A percentile compares a stretch with the other conserved stretches of the same genome.
Evolutionary conservation across 1,140 invertebrate species (phyloP).

Genomic region (Himalopsyche phryganea): DNA sequence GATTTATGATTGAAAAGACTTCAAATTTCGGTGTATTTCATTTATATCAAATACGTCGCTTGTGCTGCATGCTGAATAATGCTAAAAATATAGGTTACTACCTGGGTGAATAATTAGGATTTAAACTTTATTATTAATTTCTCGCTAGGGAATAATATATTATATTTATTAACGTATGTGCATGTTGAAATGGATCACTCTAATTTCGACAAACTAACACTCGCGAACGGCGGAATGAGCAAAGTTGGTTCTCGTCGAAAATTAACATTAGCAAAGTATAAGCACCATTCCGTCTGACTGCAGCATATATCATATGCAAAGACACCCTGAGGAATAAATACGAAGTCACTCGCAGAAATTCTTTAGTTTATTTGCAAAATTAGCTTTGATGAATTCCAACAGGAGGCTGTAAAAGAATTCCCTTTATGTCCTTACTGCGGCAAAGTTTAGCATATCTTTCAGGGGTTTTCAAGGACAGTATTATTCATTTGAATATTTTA

Average conservation of each 20-base stretch:
- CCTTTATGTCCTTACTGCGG: slow-evolving; percentile 10
- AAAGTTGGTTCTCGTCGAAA: neutral
- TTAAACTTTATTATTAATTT: too few relatives aligned
- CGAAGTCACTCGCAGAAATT: slow-evolving; percentile 19
- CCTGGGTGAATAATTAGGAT: too few relatives aligned
- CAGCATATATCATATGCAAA: neutral
- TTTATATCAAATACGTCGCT: too few relatives aligned
- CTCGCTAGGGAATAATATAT: too few relatives aligned
- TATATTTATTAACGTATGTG: too few relatives aligned
- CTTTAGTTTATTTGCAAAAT: slow-evolving; percentile 27
- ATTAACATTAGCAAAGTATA: too few relatives aligned
- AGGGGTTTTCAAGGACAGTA: neutral
- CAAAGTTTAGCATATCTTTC: slow-evolving; percentile 1
- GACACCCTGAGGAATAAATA: slow-evolving; percentile 1
- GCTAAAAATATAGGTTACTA: too few relatives aligned
- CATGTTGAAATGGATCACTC: too few relatives aligned
- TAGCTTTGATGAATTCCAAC: slow-evolving; percentile 22
- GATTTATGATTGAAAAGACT: too few relatives aligned
- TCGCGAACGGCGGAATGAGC: neutral
- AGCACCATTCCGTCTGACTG: too few relatives aligned
- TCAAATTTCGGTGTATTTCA: too few relatives aligned
- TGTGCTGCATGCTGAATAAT: too few relatives aligned
- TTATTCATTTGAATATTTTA: neutral
- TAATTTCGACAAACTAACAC: neutral
- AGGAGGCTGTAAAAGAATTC: slow-evolving; percentile 21